Evolutionary conservation across 2,797 vertebrate species (phyloP), one percentile per base, ranked within the genome.

Genomic region (Microhierax caerulescens): DNA sequence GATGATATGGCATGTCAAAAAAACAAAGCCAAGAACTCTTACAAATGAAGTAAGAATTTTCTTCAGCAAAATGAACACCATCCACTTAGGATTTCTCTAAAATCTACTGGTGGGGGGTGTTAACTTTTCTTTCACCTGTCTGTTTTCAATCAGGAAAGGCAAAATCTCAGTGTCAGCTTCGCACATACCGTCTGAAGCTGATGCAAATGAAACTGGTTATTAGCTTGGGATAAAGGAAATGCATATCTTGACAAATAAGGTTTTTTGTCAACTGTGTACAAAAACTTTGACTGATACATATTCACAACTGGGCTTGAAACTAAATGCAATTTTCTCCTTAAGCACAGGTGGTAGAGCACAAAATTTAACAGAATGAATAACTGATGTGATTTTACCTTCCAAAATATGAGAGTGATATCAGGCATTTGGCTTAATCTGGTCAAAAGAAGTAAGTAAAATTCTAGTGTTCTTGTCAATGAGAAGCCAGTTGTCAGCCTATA

Each of bases 211-310:
- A 76, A 61, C 15, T 23, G 83, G 37, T 60, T 74, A 84, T 80
- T 95, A 86, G 30, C 56, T 79, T 41, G 51, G 68, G 68, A 89
- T 95, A 87, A 92, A 80, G 56, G 39, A 95, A 92, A 87, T 86
- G 41, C 41, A 36, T 48, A 80, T 91, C 75, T 91, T 92, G 68
- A 87, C 37, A 95, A 96, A 87, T 59, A 53, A 69, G 28, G 2
- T 1, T 53, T 95, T 89, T 87, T 93, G 75, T 72, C 84, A 85
- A 30, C 32, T 51, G 3, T 57, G 8, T 50, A 34, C 87, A 82
- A 95, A 96, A 64, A 11, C 60, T 56, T 85, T 86, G 68, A 75
- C 68, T 64, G 74, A 87, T 74, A n/a, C 7, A 43, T 72, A 87
- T 77, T 89, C 83, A 70, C 41, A 87, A 37, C 34, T 43, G 64